phyloP scores from a whole-genome alignment of 2,113 vertebrate genomes.

The Oenanthe melanoleuca region DNA sequence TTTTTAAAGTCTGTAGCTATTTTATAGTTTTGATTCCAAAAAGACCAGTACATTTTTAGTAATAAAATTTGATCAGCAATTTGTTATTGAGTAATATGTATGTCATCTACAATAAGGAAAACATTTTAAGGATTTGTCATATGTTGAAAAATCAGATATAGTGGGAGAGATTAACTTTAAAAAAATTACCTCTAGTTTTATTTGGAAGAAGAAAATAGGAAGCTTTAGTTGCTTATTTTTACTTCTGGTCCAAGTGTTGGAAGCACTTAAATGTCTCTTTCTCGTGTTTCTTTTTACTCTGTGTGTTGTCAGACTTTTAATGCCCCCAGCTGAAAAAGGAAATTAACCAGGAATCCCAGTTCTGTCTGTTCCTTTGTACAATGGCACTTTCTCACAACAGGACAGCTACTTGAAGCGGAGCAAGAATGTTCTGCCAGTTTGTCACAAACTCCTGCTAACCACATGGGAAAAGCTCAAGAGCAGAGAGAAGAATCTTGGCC shows the following conservation, averaged over 20 bases:
- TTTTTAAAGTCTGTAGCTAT: background rate
- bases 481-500: background rate
- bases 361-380: background rate
- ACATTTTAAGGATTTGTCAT: background rate
- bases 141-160: background rate
- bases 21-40: background rate
- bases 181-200: background rate
- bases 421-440: slow-evolving; percentile 22
- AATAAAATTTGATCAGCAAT: background rate
- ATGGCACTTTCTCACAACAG: slow-evolving; percentile 29
- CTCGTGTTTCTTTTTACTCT: background rate
- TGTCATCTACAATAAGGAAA: background rate
- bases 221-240: background rate
- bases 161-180: background rate
- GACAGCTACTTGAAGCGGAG: background rate
- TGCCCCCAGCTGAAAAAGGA: background rate
- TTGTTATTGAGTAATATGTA: background rate
- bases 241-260: background rate
- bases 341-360: slow-evolving; percentile 3
- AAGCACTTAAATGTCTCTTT: background rate
- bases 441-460: slow-evolving; percentile 18
- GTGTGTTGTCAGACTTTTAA: slow-evolving; percentile 18
- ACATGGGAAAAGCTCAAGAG: background rate
- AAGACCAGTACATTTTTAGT: background rate
- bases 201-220: background rate